A percentile compares a stretch with the other conserved stretches of the same genome.
These are phyloP conservation scores for Spermophilus dauricus DNA, from an alignment of 2,113 vertebrate species.

Conservation along the genomic window DNA sequence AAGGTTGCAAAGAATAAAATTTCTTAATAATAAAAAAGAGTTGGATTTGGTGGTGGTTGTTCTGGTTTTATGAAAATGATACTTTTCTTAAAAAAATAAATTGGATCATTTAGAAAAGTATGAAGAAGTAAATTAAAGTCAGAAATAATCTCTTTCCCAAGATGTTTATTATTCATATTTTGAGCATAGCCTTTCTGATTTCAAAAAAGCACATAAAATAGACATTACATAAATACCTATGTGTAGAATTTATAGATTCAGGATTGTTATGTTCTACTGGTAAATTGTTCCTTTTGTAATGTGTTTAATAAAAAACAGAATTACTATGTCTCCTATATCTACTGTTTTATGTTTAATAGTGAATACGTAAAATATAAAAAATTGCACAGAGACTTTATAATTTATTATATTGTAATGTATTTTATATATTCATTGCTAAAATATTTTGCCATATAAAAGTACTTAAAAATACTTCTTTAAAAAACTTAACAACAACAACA, in stretches of 20 bases:
- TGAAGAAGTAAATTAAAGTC: background rate
- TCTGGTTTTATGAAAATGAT: constrained; percentile 41
- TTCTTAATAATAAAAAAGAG: background rate
- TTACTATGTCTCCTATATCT: background rate
- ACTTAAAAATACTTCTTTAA: background rate
- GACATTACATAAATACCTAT: background rate
- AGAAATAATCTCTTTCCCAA: background rate
- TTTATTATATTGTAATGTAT: background rate
- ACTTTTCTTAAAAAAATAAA: background rate
- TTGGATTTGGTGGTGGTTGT: background rate
- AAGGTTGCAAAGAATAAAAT: constrained; percentile 24
- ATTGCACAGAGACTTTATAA: background rate
- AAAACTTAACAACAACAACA: background rate
- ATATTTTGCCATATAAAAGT: background rate
- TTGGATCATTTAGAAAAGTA: background rate
- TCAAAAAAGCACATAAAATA: background rate
- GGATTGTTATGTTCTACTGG: background rate
- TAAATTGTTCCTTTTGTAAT: background rate
- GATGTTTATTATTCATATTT: background rate
- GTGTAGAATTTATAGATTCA: background rate
- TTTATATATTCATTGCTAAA: background rate
- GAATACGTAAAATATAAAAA: background rate
- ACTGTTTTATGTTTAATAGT: background rate
- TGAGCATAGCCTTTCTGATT: background rate
- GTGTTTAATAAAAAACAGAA: background rate